Conservation (phyloP, 2,797 vertebrate species). For the Semotilus atromaculatus region DNA sequence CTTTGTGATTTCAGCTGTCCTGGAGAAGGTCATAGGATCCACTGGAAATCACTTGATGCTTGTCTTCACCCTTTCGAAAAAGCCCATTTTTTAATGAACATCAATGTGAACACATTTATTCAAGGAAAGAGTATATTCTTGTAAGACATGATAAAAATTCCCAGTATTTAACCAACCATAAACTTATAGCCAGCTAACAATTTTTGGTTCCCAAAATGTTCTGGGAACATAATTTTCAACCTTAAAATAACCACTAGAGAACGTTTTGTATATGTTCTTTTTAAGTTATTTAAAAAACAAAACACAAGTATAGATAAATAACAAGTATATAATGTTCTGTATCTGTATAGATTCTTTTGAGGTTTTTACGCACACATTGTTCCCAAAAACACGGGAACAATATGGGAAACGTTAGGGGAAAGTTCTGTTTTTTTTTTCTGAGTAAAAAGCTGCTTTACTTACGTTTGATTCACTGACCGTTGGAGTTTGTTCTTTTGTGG, state of each 20-base stretch:
- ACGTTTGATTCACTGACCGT: constrained; percentile 58
- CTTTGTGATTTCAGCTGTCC: constrained; percentile 62
- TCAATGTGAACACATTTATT: background rate
- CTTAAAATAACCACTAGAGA: background rate
- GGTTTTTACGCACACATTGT: too few relatives aligned
- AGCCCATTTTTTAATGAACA: background rate
- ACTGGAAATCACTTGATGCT: constrained; percentile 74
- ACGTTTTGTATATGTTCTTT: background rate
- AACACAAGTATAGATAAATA: background rate
- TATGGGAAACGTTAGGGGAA: background rate
- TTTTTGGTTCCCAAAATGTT: background rate
- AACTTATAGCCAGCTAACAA: background rate
- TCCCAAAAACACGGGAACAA: background rate
- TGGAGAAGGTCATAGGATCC: constrained; percentile 73
- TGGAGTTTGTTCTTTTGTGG: constrained; percentile 9
- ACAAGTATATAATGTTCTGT: background rate
- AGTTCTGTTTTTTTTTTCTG: background rate
- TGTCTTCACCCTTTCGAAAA: constrained; percentile 71
- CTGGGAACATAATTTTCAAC: background rate
- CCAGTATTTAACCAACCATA: background rate
- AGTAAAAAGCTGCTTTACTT: background rate
- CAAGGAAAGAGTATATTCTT: background rate
- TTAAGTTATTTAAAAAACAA: background rate
- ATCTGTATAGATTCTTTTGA: background rate
- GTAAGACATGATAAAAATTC: background rate